Base-by-base conservation (phyloP, 1,140 invertebrate genomes). In the Gryllus bimaculatus region DNA sequence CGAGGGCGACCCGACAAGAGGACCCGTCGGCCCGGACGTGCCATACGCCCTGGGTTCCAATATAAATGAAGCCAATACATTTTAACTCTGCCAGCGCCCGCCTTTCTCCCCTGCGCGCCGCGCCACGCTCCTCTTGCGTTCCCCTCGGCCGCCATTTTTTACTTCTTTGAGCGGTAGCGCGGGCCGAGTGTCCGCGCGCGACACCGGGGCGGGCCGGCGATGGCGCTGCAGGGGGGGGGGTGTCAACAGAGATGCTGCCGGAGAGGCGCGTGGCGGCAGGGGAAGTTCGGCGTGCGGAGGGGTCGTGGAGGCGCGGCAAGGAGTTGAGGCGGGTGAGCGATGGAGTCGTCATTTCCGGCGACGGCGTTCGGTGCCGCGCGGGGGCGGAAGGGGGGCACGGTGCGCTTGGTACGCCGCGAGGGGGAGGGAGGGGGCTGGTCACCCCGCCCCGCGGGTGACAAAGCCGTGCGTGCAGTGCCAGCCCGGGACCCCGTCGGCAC, bases 1-100 rank as follows among this genome's bases (percentile, higher is more conserved):
- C 54, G 7, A 66, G 54, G 54, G 54, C 54, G 2, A 18, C 54
- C 54, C 10, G 18, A 66, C 2, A 66, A 66, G 54, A 66, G 54
- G 18, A 66, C 54, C 2, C 18, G 54, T 66, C 54, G 18, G 2
- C 10, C 54, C 2, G 18, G 18, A 66, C 18, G 54, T 66, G 54
- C 54, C 54, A 66, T 66, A 66, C 54, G 10, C 54, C 54, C 10
- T 18, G 0, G 54, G 54, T 18, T 66, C 54, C 18, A 66, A 66
- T 66, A 66, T 66, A 66, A 66, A 66, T 66, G 54, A 66, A 66
- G 54, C 54, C 54, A 66, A 66, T 66, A 66, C 54, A 66, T 66
- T 66, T 66, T 13, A 66, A 39, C 26, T 39, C 26, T 39, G 26
- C 5, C 1, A 39, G 26, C 26, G 26, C 26, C 26, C 26, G 26